Percentiles rank a stretch among this genome's conserved stretches.
These are phyloP conservation scores for Syrista parreyssii DNA, from an alignment of 2,888 invertebrate genomes.

Conservation along the genomic window DNA sequence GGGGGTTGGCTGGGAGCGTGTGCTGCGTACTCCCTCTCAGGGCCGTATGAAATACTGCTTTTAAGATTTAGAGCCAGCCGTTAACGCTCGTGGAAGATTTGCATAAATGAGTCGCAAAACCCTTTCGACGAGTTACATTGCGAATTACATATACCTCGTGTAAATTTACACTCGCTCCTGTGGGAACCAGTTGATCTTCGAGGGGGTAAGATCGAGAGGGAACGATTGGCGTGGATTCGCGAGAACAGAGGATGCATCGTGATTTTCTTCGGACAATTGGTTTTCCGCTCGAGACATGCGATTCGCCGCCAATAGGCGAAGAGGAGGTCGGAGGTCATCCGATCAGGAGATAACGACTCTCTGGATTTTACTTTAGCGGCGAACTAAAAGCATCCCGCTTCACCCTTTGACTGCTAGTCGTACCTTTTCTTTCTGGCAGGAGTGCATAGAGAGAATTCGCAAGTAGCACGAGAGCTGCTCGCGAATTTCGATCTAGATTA, in stretches of 20 bases:
- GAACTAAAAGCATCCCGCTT: slow-evolving; percentile 43
- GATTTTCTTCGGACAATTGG: slow-evolving; percentile 32
- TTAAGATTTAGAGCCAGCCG: slow-evolving; percentile 50
- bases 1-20: not conserved
- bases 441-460: not conserved
- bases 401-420: not conserved
- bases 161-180: not conserved
- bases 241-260: not conserved
- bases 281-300: slow-evolving; percentile 43
- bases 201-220: not conserved
- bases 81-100: slow-evolving; percentile 42
- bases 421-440: not conserved
- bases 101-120: slow-evolving; percentile 37
- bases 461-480: slow-evolving; percentile 15
- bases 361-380: slow-evolving; percentile 57
- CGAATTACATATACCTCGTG: not conserved
- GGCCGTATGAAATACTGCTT: slow-evolving; percentile 45
- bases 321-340: slow-evolving; percentile 46
- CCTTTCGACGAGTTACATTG: not conserved
- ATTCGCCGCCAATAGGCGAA: slow-evolving; percentile 56
- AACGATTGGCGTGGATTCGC: not conserved
- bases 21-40: not conserved
- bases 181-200: not conserved
- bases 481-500: slow-evolving; percentile 43
- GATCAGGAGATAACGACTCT: slow-evolving; percentile 55